Conservation (phyloP, 2,888 invertebrate genomes). For the Tetranychus truncatus region DNA sequence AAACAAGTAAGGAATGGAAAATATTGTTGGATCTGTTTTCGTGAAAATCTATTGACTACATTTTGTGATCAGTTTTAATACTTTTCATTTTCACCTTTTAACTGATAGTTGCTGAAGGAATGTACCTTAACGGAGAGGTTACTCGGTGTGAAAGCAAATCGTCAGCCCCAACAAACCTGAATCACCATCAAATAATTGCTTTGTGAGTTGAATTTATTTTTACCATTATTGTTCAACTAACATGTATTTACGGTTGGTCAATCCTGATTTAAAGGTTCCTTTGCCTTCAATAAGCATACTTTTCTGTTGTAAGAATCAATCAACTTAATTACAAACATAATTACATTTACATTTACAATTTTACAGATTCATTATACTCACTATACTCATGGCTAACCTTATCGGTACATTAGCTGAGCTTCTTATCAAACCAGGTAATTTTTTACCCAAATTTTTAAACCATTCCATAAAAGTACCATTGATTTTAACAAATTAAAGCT, state of each 20-base stretch:
- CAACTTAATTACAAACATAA: conserved; percentile 10
- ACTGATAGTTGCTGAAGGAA: conserved; percentile 12
- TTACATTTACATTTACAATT: not conserved
- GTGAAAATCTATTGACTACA: not conserved
- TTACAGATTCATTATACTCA: not conserved
- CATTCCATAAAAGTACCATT: not conserved
- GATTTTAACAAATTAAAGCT: not conserved
- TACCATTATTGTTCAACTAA: not conserved
- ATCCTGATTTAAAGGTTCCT: not conserved
- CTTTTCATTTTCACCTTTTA: not conserved
- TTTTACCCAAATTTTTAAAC: not conserved
- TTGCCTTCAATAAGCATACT: not conserved
- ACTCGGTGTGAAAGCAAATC: conserved; percentile 13
- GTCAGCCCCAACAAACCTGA: not conserved
- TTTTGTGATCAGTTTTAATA: not conserved
- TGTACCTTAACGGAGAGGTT: conserved; percentile 8
- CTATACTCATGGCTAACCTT: not conserved
- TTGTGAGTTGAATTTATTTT: conserved; percentile 1
- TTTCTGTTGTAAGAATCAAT: conserved; percentile 6
- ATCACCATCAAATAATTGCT: conserved; percentile 7
- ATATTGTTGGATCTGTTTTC: not conserved
- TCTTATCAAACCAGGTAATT: not conserved
- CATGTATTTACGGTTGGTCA: not conserved
- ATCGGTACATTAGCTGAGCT: not conserved
- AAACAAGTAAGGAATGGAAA: conserved; percentile 14